Evolutionary conservation across 2,888 invertebrate genomes (phyloP).

Genomic region (Oxytorus armatus): DNA sequence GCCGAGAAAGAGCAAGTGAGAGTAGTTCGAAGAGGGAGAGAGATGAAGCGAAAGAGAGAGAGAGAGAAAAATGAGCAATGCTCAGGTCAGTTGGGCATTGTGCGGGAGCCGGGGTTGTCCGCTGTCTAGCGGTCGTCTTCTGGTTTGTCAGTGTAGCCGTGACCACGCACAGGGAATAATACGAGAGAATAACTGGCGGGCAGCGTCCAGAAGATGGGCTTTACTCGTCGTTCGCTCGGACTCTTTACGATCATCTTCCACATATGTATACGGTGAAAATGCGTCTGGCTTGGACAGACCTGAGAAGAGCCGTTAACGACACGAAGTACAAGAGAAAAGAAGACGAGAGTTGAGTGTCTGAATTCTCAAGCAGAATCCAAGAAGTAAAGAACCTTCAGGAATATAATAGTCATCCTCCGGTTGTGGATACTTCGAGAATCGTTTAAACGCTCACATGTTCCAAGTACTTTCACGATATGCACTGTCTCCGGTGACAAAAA

Average conservation of each 20-base stretch:
- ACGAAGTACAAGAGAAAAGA: slow-evolving; percentile 11
- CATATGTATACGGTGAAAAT: slow-evolving; percentile 19
- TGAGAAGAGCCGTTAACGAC: slow-evolving; percentile 52
- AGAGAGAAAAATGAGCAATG: slow-evolving; percentile 59
- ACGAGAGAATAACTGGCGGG: slow-evolving; percentile 29
- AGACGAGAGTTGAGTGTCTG: slow-evolving; percentile 25
- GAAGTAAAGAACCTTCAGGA: slow-evolving; percentile 32
- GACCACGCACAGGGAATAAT: slow-evolving; percentile 25
- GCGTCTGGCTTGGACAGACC: slow-evolving; percentile 15
- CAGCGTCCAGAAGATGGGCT: slow-evolving; percentile 16
- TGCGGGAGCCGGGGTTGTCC: slow-evolving; percentile 71
- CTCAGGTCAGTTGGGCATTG: slow-evolving; percentile 81
- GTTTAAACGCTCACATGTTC: slow-evolving; percentile 22
- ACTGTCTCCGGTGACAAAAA: slow-evolving; percentile 26
- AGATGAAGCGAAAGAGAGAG: slow-evolving; percentile 9
- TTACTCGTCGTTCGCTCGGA: slow-evolving; percentile 35
- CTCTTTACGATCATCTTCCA: slow-evolving; percentile 32
- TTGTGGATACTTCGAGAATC: slow-evolving; percentile 24
- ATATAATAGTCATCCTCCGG: slow-evolving; percentile 38
- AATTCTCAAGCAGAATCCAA: slow-evolving; percentile 24
- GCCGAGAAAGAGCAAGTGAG: slow-evolving; percentile 29
- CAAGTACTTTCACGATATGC: slow-evolving; percentile 8
- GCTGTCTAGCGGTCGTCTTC: slow-evolving; percentile 61
- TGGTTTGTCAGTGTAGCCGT: slow-evolving; percentile 49
- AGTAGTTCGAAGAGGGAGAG: not conserved